Conservation (phyloP, 2,113 vertebrate genomes). For the Vireo altiloquus region DNA sequence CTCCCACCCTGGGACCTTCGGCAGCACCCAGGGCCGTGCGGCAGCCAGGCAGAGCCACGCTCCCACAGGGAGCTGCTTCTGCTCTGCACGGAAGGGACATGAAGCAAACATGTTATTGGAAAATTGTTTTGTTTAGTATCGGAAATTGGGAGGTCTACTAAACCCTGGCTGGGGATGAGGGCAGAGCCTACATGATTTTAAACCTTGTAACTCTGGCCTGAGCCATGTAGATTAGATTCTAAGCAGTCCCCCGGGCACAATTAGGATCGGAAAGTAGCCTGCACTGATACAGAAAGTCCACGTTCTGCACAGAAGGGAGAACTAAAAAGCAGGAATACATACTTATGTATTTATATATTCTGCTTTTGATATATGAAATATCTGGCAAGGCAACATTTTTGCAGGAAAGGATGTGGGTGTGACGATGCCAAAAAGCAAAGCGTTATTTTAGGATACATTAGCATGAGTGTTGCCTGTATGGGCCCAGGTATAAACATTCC, state of each 20-base stretch:
- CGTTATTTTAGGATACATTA: background rate
- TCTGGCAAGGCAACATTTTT: background rate
- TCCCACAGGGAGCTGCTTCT: background rate
- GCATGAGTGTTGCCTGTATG: background rate
- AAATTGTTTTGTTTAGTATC: background rate
- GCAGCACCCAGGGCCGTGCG: fast-evolving
- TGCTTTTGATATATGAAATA: background rate
- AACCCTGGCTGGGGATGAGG: background rate
- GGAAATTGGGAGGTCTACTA: background rate
- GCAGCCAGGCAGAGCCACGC: fast-evolving
- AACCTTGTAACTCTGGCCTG: background rate
- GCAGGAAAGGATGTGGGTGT: background rate
- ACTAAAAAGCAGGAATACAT: background rate
- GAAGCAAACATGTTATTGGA: background rate
- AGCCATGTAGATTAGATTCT: background rate
- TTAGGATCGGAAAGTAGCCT: background rate
- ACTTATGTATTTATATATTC: background rate
- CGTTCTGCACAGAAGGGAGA: background rate
- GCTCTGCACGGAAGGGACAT: background rate
- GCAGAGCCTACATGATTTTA: background rate
- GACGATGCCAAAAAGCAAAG: background rate
- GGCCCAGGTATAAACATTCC: background rate
- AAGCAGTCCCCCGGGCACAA: background rate
- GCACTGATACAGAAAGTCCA: background rate
- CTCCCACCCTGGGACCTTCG: fast-evolving